These are phyloP conservation scores for Meloidogyne floridensis DNA, from an alignment of 1,140 invertebrate species.

Conservation along the genomic window DNA sequence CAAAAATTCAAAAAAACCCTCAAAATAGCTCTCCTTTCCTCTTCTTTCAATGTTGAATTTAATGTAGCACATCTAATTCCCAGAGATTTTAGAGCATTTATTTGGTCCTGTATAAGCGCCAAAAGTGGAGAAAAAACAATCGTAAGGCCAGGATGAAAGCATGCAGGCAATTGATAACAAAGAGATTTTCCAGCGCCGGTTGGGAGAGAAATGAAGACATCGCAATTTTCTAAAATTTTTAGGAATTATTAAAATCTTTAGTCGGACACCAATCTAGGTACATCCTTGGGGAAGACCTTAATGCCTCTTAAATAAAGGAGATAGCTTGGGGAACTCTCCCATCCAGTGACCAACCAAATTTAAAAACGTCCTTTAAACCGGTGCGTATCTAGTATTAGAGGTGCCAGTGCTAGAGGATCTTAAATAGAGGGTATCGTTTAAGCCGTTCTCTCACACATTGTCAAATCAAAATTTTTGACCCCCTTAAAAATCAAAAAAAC, in stretches of 20 bases:
- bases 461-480: no score
- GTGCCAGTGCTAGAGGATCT: no score
- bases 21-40: conserved; percentile 77
- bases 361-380: no score
- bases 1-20: conserved; percentile 18
- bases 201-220: conserved; percentile 77
- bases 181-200: conserved; percentile 77
- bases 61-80: conserved; percentile 81
- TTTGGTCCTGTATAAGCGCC: conserved; percentile 74
- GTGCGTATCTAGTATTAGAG: no score
- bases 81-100: conserved; percentile 68
- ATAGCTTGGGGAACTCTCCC: no score
- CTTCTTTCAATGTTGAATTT: conserved; percentile 80
- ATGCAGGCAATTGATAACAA: conserved; percentile 75
- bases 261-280: no score
- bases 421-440: no score
- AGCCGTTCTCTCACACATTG: no score
- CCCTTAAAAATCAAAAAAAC: no score
- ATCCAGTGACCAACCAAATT: no score
- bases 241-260: background rate
- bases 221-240: conserved; percentile 68
- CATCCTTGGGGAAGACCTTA: no score
- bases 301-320: no score
- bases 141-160: conserved; percentile 70
- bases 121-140: conserved; percentile 76